phyloP scores from a whole-genome alignment of 2,113 vertebrate species.

The Paramormyrops kingsleyae region DNA sequence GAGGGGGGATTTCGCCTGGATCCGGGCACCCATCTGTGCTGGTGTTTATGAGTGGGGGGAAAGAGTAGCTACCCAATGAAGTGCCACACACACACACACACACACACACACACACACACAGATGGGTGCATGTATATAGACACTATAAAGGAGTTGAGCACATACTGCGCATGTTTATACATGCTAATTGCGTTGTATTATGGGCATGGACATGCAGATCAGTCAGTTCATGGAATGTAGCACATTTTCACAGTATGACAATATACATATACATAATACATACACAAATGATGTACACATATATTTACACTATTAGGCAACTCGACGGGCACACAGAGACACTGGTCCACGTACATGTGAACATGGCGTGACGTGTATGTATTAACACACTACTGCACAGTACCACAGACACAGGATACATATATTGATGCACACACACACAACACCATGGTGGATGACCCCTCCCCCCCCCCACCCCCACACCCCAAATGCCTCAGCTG shows the following conservation, averaged over 20 bases:
- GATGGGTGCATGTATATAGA: neutral
- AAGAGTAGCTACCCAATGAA: neutral
- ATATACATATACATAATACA: slow-evolving; percentile 6
- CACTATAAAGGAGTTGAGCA: neutral
- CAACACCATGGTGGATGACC: slow-evolving; percentile 28
- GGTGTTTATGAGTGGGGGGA: neutral
- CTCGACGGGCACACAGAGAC: slow-evolving; percentile 19
- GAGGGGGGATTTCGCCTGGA: neutral
- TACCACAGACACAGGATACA: neutral
- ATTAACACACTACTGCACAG: neutral
- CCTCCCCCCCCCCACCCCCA: slow-evolving; percentile 22
- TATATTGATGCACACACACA: slow-evolving; percentile 14
- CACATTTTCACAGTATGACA: neutral
- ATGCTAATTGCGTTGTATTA: neutral
- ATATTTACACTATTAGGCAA: slow-evolving; percentile 15
- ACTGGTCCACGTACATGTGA: neutral
- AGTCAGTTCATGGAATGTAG: neutral
- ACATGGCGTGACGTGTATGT: slow-evolving; percentile 24
- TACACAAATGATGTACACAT: slow-evolving; percentile 18
- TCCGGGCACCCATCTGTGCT: neutral
- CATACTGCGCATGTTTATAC: neutral
- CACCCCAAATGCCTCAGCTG: slow-evolving; percentile 89
- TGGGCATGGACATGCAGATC: neutral
- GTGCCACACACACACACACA: neutral
- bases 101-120: neutral